These are phyloP conservation scores for Sipha maydis DNA, from an alignment of 2,888 invertebrate species.

Conservation along the genomic window DNA sequence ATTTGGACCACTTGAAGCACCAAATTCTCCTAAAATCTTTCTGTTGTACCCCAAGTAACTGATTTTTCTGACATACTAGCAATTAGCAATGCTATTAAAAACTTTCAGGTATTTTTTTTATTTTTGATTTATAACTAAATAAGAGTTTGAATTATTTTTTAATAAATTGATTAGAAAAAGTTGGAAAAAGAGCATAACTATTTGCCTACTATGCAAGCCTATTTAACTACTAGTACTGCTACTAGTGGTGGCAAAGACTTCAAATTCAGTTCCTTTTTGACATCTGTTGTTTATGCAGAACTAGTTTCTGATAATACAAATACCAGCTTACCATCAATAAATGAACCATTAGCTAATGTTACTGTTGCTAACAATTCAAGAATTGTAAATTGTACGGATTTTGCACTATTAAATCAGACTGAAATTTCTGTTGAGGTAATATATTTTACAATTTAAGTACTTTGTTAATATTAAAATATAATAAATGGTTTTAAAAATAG, in stretches of 20 bases:
- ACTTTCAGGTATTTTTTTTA: slow-evolving; percentile 40
- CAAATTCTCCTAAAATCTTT: slow-evolving; percentile 51
- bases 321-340: slow-evolving; percentile 26
- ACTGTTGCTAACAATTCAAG: slow-evolving; percentile 44
- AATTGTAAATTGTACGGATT: slow-evolving; percentile 41
- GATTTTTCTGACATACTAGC: slow-evolving; percentile 41
- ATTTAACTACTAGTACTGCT: slow-evolving; percentile 58
- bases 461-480: not conserved
- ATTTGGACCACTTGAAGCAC: slow-evolving; percentile 52
- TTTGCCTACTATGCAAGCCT: slow-evolving; percentile 54
- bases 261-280: slow-evolving; percentile 49
- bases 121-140: not conserved
- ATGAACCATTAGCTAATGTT: slow-evolving; percentile 52
- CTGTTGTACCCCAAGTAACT: slow-evolving; percentile 33
- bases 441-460: not conserved
- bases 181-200: slow-evolving; percentile 55
- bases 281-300: slow-evolving; percentile 41
- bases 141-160: not conserved
- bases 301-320: slow-evolving; percentile 45
- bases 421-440: slow-evolving; percentile 50
- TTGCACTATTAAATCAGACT: slow-evolving; percentile 38
- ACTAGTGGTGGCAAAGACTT: slow-evolving; percentile 44
- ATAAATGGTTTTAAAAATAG: not conserved
- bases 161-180: slow-evolving; percentile 48
- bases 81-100: slow-evolving; percentile 57